Conservation (phyloP, 2,113 vertebrate species). For the Plecotus auritus region DNA sequence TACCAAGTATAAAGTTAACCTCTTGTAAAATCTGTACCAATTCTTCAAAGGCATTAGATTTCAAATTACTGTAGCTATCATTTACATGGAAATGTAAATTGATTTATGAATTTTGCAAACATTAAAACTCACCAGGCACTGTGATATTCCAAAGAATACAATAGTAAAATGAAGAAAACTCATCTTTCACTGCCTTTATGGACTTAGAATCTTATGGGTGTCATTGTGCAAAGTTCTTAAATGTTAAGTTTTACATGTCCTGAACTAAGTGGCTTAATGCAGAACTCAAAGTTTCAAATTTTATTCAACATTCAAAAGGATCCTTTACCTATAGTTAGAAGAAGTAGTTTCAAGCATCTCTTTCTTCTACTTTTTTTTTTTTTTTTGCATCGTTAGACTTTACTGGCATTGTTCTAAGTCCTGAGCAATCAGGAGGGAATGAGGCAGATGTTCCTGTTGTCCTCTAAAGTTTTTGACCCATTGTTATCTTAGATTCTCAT, state of each 20-base stretch:
- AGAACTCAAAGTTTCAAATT: not conserved
- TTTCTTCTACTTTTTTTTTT: not conserved
- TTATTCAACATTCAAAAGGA: not conserved
- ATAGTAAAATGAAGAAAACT: not conserved
- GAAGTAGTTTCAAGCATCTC: not conserved
- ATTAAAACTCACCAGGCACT: not conserved
- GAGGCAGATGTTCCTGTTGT: not conserved
- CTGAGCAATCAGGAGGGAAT: not conserved
- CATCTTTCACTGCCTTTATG: not conserved
- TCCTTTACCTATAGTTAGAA: not conserved
- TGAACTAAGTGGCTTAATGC: not conserved
- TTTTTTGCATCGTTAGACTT: not conserved
- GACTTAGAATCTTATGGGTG: not conserved
- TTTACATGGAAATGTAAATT: not conserved
- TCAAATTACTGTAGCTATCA: not conserved
- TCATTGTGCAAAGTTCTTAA: not conserved
- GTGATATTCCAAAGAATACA: not conserved
- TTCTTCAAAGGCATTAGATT: not conserved
- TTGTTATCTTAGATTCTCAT: not conserved
- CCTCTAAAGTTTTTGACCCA: not conserved
- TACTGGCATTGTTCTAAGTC: not conserved
- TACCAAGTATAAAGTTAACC: not conserved
- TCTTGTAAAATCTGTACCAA: not conserved
- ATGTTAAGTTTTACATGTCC: not conserved
- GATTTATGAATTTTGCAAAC: not conserved